Percentiles rank a stretch among this genome's conserved stretches.
Conservation (phyloP, 2,888 invertebrate genomes). For the Lamellibrachia columna region DNA sequence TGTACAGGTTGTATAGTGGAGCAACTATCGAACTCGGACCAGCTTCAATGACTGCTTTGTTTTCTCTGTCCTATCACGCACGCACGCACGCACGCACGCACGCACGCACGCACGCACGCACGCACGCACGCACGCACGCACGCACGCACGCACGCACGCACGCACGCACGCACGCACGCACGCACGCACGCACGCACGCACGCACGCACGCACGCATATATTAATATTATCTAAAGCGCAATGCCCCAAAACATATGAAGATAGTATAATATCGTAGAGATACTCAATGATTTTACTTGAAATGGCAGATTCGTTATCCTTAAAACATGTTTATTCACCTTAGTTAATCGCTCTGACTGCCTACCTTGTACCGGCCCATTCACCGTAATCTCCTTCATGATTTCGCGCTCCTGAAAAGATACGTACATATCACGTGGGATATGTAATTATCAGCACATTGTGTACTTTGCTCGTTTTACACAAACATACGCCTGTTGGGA, state of each 20-base stretch:
- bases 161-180: too few species aligned
- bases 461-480: background rate
- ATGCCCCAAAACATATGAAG: background rate
- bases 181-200: too few species aligned
- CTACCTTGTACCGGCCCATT: constrained; percentile 90
- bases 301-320: background rate
- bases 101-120: too few species aligned
- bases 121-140: too few species aligned
- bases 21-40: background rate
- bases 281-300: background rate
- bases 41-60: background rate
- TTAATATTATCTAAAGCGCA: background rate
- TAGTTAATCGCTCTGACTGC: background rate
- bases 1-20: too few species aligned
- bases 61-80: background rate
- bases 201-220: too few species aligned
- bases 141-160: too few species aligned
- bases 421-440: background rate
- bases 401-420: constrained; percentile 73
- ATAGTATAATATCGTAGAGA: background rate
- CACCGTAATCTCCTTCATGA: constrained; percentile 88
- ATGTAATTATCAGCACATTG: background rate
- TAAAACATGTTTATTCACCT: background rate
- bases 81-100: too few species aligned
- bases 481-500: background rate